phyloP scores from a whole-genome alignment of 2,888 invertebrate species.

The Penaeus monodon region DNA sequence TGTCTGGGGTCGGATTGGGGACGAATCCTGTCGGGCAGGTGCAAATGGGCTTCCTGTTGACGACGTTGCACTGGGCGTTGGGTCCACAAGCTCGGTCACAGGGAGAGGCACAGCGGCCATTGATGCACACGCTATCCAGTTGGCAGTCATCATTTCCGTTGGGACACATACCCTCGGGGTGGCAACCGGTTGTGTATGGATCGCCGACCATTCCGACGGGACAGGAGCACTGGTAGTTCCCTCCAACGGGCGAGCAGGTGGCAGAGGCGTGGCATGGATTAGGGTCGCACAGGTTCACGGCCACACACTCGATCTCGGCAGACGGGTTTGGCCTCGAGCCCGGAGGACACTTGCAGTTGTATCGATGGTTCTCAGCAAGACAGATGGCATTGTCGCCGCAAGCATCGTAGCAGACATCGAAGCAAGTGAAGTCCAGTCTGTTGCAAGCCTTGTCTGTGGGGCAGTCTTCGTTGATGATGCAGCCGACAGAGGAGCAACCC shows the following conservation, averaged over 20 bases:
- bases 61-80: conserved; percentile 85
- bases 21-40: conserved; percentile 83
- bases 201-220: conserved; percentile 83
- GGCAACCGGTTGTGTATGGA: conserved; percentile 81
- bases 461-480: conserved; percentile 74
- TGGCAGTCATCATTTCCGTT: conserved; percentile 83
- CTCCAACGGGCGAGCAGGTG: conserved; percentile 76
- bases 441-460: conserved; percentile 85
- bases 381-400: conserved; percentile 91
- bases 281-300: conserved; percentile 69
- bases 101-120: conserved; percentile 82
- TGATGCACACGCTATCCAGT: conserved; percentile 79
- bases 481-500: conserved; percentile 67
- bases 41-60: conserved; percentile 83
- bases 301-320: conserved; percentile 85
- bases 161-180: conserved; percentile 81
- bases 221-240: conserved; percentile 83
- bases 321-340: conserved; percentile 85
- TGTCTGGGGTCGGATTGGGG: conserved; percentile 76
- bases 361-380: conserved; percentile 85
- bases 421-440: conserved; percentile 84
- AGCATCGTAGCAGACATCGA: conserved; percentile 84
- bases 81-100: conserved; percentile 86
- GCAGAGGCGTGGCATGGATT: conserved; percentile 84
- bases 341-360: conserved; percentile 87